Evolutionary conservation across 2,797 vertebrate species (phyloP).

Genomic region (Antrozous pallidus): DNA sequence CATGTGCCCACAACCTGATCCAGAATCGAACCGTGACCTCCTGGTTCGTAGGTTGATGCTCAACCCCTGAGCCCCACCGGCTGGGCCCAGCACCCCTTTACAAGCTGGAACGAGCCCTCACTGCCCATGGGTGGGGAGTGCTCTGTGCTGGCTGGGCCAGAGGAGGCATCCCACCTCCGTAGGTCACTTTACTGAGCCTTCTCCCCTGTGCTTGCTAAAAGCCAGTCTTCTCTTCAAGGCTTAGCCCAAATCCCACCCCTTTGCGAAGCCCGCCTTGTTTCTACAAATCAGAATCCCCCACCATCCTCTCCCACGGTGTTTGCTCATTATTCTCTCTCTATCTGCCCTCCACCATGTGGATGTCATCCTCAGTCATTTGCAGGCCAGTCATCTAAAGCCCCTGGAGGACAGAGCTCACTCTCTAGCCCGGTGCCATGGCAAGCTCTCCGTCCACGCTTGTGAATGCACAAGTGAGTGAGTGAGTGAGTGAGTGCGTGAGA

Average conservation of each 20-base stretch:
- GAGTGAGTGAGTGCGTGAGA: background rate
- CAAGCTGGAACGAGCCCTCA: background rate
- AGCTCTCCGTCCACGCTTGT: background rate
- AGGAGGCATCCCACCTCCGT: background rate
- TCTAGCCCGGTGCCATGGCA: background rate
- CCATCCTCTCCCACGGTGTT: background rate
- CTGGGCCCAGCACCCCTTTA: background rate
- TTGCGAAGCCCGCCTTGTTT: background rate
- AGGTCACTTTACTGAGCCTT: background rate
- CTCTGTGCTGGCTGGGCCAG: background rate
- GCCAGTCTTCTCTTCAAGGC: background rate
- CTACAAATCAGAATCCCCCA: background rate
- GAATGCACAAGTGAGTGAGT: background rate
- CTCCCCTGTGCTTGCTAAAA: background rate
- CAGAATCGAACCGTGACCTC: no score
- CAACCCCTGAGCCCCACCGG: no score
- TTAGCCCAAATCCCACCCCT: background rate
- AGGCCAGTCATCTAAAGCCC: background rate
- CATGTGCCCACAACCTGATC: no score
- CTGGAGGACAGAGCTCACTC: background rate
- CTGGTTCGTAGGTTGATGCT: no score
- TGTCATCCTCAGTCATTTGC: background rate
- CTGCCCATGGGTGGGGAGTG: fast-evolving
- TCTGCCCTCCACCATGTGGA: background rate
- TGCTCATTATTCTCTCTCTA: background rate